Base-by-base conservation (phyloP, 2,113 vertebrate genomes). In the Chauna torquata region DNA sequence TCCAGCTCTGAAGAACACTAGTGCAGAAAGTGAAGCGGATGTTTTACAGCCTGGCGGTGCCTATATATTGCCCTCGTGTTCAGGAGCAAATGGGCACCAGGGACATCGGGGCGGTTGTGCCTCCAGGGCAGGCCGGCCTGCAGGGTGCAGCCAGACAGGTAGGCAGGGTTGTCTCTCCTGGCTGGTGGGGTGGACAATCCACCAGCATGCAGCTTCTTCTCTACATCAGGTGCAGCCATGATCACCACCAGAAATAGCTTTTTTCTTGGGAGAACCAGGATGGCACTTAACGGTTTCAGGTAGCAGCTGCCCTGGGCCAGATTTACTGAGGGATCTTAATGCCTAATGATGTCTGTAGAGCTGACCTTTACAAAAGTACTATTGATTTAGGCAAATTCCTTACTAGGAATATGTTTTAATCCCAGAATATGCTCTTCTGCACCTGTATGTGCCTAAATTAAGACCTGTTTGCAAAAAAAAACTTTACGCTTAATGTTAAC, bases 51-150 rank as follows among this genome's bases (percentile, higher is more conserved):
- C 20, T 42, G 36, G 10, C 36, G 13, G 1, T 75, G n/a, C 20
- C 3, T 7, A 36, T 13, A 32, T 42, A 45, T 28, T 30, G 3
- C 32, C 45, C 16, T 8, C 4, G 4, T 14, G 17, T 70, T 36
- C 30, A 45, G 40, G 27, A 74, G 24, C 8, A 69, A 50, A 71
- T 4, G 24, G 12, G 4, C 20, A 57, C 11, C n/a, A 42, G 14
- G 57, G 38, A 25, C 55, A 12, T 0, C 0, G 3, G 5, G 4
- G 2, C 0, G 1, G 7, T 25, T 72, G 24, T 74, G 16, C 14
- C 13, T 78, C 8, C 23, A 22, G 50, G 44, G 14, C 16, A 77
- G 25, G 40, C 3, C 84, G 30, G 8, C 1, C 1, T 36, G 61
- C n/a, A n/a, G 38, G 9, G 15, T 27, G 17, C 50, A 71, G 14